Conservation (phyloP, 2,797 vertebrate genomes). For the Hybognathus amarus region DNA sequence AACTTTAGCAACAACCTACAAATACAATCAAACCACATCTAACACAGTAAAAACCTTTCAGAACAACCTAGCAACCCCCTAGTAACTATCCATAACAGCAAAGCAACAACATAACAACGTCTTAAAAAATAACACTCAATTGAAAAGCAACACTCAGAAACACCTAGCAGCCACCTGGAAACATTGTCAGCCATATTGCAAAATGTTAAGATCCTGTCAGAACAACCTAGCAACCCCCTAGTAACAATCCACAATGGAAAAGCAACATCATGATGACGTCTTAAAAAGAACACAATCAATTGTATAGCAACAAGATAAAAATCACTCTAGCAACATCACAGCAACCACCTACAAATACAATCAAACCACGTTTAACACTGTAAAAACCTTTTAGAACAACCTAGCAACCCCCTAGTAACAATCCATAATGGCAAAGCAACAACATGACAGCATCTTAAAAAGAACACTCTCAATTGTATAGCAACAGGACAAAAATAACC, state of each 20-base stretch:
- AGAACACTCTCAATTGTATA: not conserved
- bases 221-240: not conserved
- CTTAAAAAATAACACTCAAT: not conserved
- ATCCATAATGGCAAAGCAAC: not conserved
- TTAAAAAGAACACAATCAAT: not conserved
- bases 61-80: not conserved
- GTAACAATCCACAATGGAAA: not conserved
- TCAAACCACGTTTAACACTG: not conserved
- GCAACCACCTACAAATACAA: not conserved
- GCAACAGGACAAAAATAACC: not conserved
- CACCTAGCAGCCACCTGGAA: not conserved
- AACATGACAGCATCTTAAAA: not conserved
- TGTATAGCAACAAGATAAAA: not conserved
- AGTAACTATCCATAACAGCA: not conserved
- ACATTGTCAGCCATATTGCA: not conserved
- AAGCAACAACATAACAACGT: not conserved
- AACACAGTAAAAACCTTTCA: not conserved
- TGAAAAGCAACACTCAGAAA: not conserved
- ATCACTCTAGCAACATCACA: not conserved
- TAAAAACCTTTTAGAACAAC: not conserved
- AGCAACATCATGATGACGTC: not conserved
- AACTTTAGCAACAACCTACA: too few species aligned
- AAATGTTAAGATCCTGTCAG: not conserved
- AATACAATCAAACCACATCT: too few species aligned
- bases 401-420: not conserved